Base-by-base conservation (phyloP, 2,888 invertebrate genomes). In the Epirrhoe tristata region DNA sequence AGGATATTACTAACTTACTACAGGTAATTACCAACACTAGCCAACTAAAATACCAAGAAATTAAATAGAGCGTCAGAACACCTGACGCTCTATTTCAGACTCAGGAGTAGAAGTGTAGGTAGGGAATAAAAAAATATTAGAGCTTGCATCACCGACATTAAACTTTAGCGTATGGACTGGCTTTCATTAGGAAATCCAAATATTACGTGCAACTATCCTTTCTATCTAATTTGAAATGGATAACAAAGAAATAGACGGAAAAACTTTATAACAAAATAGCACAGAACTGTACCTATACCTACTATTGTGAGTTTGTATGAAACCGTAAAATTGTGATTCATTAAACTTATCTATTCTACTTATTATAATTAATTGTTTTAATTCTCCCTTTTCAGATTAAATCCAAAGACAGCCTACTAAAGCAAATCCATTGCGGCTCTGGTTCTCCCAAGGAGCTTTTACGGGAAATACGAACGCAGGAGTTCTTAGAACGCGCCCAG, bases 401-500 rank as follows among this genome's bases (percentile, higher is more conserved):
- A 89, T 97, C 97, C 48, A 95, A 96, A 77, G 97, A 97, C 78
- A 96, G 96, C 59, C 90, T 97, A 53, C 86, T 97, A 68, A 96
- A 96, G 80, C 97, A 97, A 89, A 94, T 96, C 64, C 95, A 94
- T 82, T 91, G 94, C 69, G 95, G 95, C 4, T 94, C 95, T 0
- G 94, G 95, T 4, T 92, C 94, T 0, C 91, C 95, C 1, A 92
- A 88, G 73, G 93, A 93, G 68, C 79, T 93, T 61, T 76, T 94
- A 10, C 94, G 95, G 51, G 97, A 97, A 87, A 94, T 97, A 70
- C 96, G 96, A 81, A 96, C 96, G 77, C 95, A 96, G 52, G 97
- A 97, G 82, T 97, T 97, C 85, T 88, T 97, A 68, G 97, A 97
- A 81, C 95, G 96, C 75, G 97, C 97, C 14, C 96, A 96, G 74